phyloP scores from a whole-genome alignment of 1,140 invertebrate genomes.

The Drosophila kikkawai region DNA sequence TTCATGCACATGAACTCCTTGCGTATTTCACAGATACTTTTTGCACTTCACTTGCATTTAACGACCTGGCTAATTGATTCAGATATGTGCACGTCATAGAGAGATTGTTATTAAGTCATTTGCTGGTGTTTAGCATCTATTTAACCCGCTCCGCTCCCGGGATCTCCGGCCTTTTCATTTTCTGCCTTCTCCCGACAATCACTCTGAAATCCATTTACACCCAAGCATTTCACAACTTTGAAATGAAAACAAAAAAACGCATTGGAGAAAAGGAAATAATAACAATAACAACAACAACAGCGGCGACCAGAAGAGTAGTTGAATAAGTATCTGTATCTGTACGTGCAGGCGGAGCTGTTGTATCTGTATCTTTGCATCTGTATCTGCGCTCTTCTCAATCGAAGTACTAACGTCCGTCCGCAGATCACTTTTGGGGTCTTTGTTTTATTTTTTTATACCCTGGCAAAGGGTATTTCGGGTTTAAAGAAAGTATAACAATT shows the following conservation, averaged over 20 bases:
- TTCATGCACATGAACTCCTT: slow-evolving; percentile 20
- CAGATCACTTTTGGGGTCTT: slow-evolving; percentile 33
- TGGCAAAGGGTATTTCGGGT: not conserved
- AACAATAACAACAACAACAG: slow-evolving; percentile 17
- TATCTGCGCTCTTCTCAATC: slow-evolving; percentile 41
- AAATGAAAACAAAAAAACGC: slow-evolving; percentile 45
- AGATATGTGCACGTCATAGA: slow-evolving; percentile 28
- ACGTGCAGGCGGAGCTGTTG: slow-evolving; percentile 20
- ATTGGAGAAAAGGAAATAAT: slow-evolving; percentile 25
- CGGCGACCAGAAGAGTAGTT: slow-evolving; percentile 32
- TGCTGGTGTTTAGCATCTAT: slow-evolving; percentile 58
- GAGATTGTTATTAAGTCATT: slow-evolving; percentile 60
- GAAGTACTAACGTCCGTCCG: slow-evolving; percentile 42
- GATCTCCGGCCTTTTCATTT: not conserved
- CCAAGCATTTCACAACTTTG: slow-evolving; percentile 51
- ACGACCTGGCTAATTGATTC: slow-evolving; percentile 46
- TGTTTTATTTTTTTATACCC: slow-evolving; percentile 26
- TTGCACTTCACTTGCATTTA: slow-evolving; percentile 21
- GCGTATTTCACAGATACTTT: slow-evolving; percentile 16
- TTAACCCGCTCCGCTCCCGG: slow-evolving; percentile 28
- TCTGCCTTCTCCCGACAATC: not conserved
- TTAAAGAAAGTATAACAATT: not conserved
- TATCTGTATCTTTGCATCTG: slow-evolving; percentile 36
- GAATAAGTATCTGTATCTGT: slow-evolving; percentile 48
- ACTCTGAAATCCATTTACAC: slow-evolving; percentile 32